A percentile compares a stretch with the other conserved stretches of the same genome.
Evolutionary conservation across 1,140 invertebrate species (phyloP).

Genomic region (Drosophila micromelanica): DNA sequence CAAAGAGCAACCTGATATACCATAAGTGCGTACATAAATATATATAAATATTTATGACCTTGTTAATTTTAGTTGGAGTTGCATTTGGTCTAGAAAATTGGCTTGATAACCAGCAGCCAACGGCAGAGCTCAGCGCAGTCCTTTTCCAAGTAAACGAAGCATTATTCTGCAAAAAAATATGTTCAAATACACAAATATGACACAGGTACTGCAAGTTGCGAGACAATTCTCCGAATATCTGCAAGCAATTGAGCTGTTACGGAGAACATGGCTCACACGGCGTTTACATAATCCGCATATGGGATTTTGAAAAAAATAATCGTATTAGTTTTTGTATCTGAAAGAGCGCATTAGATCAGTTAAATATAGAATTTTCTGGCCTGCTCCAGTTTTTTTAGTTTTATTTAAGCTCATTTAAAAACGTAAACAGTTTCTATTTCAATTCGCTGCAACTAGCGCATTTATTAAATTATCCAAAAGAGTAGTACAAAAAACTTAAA

Average conservation of each 20-base stretch:
- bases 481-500: slow-evolving; percentile 70
- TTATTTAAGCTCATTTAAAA: background rate
- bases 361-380: too few relatives aligned
- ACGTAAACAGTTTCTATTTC: slow-evolving; percentile 23
- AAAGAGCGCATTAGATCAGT: too few relatives aligned
- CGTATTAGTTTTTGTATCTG: too few relatives aligned
- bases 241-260: slow-evolving; percentile 5
- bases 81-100: slow-evolving; percentile 2
- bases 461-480: slow-evolving; percentile 69
- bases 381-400: too few relatives aligned
- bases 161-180: slow-evolving; percentile 17
- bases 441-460: slow-evolving; percentile 59
- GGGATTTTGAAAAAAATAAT: background rate
- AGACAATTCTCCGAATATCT: slow-evolving; percentile 39
- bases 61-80: too few relatives aligned
- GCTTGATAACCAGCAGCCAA: slow-evolving; percentile 11
- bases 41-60: background rate
- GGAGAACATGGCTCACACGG: background rate
- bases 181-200: background rate
- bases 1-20: slow-evolving; percentile 8
- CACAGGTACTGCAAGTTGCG: slow-evolving; percentile 13
- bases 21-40: background rate
- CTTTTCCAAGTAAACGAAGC: slow-evolving; percentile 1
- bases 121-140: background rate
- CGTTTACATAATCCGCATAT: background rate